Base-by-base conservation (phyloP, 1,140 invertebrate genomes). In the Bombyx mori region DNA sequence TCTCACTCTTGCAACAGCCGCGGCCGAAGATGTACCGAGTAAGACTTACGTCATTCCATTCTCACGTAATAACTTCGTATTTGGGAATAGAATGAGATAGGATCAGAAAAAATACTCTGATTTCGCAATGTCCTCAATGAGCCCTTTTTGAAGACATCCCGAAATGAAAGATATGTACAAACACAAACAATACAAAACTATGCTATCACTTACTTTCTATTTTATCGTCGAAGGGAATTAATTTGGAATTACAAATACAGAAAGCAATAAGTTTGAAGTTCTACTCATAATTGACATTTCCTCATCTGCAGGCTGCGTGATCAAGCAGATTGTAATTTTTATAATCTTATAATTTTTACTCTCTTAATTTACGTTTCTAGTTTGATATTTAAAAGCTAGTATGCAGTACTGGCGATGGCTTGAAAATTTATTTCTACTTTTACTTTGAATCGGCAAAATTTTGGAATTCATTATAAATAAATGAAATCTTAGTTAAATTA, bases 151-250 rank as follows among this genome's bases (percentile, higher is more conserved):
- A 60, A 54, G 72, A 51, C 68, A 61, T 58, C 35, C 8, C 63
- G 58, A 68, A 51, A 59, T 70, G 65, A 52, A 53, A 68, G 8
- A 12, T 51, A 9, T 42, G 51, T 54, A 35, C 49, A 48, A 52
- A 5, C 56, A 54, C 57, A 67, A 69, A 56, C 67, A 77, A 79
- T 73, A 74, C 71, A 69, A 75, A 82, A 83, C 82, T 78, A 85
- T 86, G 85, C 85, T 86, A 85, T 82, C 83, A 84, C 83, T 85
- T 80, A 83, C 79, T 64, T 75, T 52, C 58, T 56, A 49, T 63
- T 57, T n/a, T 42, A 54, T 42, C 42, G 42, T 35, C 26, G 26
- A 35, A 35, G 26, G 26, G 26, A 35, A 35, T 35, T 35, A 35
- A 35, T 35, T 35, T 35, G 26, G 26, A 35, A 35, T 35, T 35